Conservation (phyloP, 1,140 invertebrate genomes). For the Cydia amplana region DNA sequence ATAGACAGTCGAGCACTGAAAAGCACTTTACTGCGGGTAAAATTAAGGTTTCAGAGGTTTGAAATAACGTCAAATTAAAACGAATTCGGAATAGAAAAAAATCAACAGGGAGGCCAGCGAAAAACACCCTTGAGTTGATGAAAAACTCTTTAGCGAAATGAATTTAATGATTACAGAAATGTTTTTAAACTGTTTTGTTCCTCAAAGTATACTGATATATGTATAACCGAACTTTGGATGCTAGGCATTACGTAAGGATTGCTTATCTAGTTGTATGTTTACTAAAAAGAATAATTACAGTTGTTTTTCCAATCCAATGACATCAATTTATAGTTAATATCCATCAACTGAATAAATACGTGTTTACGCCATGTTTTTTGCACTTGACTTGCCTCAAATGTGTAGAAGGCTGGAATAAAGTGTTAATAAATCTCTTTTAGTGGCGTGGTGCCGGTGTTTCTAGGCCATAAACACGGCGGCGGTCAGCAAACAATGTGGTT, state of each 20-base stretch:
- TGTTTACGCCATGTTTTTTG: constrained; percentile 29
- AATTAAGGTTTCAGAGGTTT: constrained; percentile 49
- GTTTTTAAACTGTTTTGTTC: background rate
- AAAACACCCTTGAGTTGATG: constrained; percentile 39
- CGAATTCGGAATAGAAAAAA: constrained; percentile 41
- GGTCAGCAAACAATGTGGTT: constrained; percentile 49
- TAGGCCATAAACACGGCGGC: constrained; percentile 33
- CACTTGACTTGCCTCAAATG: constrained; percentile 22
- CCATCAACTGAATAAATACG: constrained; percentile 21
- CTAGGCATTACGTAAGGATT: background rate
- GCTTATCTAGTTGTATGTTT: background rate
- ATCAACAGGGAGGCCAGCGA: constrained; percentile 30
- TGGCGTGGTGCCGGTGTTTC: constrained; percentile 41
- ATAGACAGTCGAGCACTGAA: constrained; percentile 56
- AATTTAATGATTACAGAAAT: constrained; percentile 20
- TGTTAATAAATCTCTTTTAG: constrained; percentile 32
- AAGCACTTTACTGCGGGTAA: constrained; percentile 56
- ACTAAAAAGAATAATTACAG: background rate
- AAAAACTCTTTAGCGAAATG: constrained; percentile 35
- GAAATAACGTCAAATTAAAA: constrained; percentile 51
- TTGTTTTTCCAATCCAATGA: background rate
- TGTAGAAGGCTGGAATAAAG: constrained; percentile 27
- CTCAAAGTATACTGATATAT: background rate
- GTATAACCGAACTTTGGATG: background rate
- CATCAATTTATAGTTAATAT: background rate